These are phyloP conservation scores for Drosophila greeni DNA, from an alignment of 2,888 invertebrate genomes.

Conservation along the genomic window DNA sequence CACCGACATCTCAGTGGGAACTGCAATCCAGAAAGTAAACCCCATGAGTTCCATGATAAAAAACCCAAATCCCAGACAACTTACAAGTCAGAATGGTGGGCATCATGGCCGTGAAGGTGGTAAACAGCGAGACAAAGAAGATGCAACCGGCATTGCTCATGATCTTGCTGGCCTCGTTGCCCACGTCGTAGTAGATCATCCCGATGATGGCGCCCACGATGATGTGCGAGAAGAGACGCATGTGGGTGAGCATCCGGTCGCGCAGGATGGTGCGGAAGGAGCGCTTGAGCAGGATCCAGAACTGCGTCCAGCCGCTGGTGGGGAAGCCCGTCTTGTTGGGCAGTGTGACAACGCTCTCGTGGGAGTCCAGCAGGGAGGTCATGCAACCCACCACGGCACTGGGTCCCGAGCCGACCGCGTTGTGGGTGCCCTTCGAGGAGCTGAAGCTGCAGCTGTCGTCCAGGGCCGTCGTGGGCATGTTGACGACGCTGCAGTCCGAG, in stretches of 20 bases:
- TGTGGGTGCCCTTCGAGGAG: constrained; percentile 77
- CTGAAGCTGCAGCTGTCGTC: constrained; percentile 73
- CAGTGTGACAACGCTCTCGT: constrained; percentile 84
- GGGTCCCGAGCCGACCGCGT: constrained; percentile 72
- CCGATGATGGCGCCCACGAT: constrained; percentile 95
- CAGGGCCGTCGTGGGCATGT: constrained; percentile 62
- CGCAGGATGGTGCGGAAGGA: constrained; percentile 90
- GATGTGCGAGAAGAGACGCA: constrained; percentile 86
- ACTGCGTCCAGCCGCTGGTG: constrained; percentile 89
- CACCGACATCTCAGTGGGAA: constrained; percentile 97
- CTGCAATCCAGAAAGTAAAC: constrained; percentile 80
- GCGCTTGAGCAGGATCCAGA: constrained; percentile 91
- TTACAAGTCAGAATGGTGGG: constrained; percentile 98
- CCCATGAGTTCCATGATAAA: constrained; percentile 4
- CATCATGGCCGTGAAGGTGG: constrained; percentile 99
- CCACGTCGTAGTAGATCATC: constrained; percentile 94
- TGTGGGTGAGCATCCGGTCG: constrained; percentile 92
- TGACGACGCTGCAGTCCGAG: constrained; percentile 76
- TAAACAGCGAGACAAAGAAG: constrained; percentile 97
- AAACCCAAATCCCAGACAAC: constrained; percentile 76
- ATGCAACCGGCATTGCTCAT: constrained; percentile 97
- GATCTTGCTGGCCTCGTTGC: constrained; percentile 94
- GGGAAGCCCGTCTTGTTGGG: constrained; percentile 87
- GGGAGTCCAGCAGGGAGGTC: constrained; percentile 85
- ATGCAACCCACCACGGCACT: constrained; percentile 81